Evolutionary conservation across 2,113 vertebrate species (phyloP), one percentile per base, ranked within the genome.

Genomic region (Ptilorrhoa leucosticta): DNA sequence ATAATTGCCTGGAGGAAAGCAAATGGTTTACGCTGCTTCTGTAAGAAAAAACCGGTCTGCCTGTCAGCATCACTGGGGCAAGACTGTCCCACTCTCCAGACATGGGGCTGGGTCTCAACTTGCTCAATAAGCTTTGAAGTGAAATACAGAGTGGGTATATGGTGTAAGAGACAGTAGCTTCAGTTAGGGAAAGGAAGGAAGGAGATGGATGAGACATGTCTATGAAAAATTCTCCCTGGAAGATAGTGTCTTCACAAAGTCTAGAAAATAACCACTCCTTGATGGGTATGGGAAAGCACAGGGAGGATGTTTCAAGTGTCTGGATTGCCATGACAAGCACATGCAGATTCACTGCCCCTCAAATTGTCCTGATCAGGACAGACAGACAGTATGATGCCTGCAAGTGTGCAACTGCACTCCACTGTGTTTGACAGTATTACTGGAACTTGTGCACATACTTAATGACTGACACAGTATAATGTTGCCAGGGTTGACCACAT

Each of bases 1-100:
- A 86, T 66, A 37, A 42, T 79, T 95, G 89, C 90, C 83, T 89
- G 50, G 48, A 94, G 61, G 82, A 96, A 96, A 88, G 37, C 1
- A 17, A 82, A 50, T 11, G 45, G n/a, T 89, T 95, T 94, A 30
- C 35, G 30, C 13, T 83, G 60, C 69, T 93, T 95, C 94, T 94
- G 60, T 72, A 69, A 2, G 10, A 95, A 57, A 23, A 28, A 45
- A 69, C 7, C 33, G 64, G 45, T 50, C 37, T 72, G 54, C 53
- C 72, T 81, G n/a, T 33, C 66, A 68, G 50, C 72, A 77, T 86
- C 64, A 39, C 39, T 27, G 40, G 33, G 26, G 48, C 51, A 94
- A 86, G 51, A 15, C 20, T 78, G 37, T 33, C 35, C 22, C 10
- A 1, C 39, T 95, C 42, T 79, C 26, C 24, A 37, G 68, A 35